Base-by-base conservation (phyloP, 1,140 invertebrate genomes). In the Theocolax elegans region DNA sequence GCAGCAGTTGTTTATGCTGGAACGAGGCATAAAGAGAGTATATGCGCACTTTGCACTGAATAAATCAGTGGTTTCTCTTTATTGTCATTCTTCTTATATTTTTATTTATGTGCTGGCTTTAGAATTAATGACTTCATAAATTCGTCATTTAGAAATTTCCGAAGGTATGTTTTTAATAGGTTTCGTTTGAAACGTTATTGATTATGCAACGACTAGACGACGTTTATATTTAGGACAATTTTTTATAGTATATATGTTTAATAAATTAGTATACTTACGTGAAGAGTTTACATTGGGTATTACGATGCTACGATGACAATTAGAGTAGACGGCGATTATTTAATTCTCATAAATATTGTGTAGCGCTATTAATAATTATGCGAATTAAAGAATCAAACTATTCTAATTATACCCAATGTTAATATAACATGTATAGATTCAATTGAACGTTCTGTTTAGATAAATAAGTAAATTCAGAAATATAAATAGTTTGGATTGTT, bases 251-350 rank as follows among this genome's bases (percentile, higher is more conserved):
- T n/a, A n/a, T n/a, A n/a, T n/a, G n/a, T n/a, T n/a, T n/a, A n/a
- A n/a, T n/a, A n/a, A n/a, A n/a, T n/a, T n/a, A n/a, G n/a, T n/a
- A 19, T 17, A 65, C 49, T 65, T 65, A 65, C 62, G 19, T 54
- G 49, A 10, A 40, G 15, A 49, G 7, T 42, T 10, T 21, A 25
- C 17, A 12, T 13, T 19, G 15, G 23, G 2, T 40, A 29, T 42
- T n/a, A n/a, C 23, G 10, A 29, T 42, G 23, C 15, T 17, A 19
- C 15, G 35, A 13, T 54, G 8, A 23, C 3, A 12, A 13, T 31
- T 42, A 42, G 2, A 38, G 44, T 21, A 70, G 27, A 29, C 38
- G 17, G 10, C 12, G 7, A 10, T 31, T 53, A 21, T 44, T 46
- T 25, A 3, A 31, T 71, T 48, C 60, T 23, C 10, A 53, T 44